These are phyloP conservation scores for Limulus polyphemus DNA, from an alignment of 2,888 invertebrate species.

Conservation along the genomic window DNA sequence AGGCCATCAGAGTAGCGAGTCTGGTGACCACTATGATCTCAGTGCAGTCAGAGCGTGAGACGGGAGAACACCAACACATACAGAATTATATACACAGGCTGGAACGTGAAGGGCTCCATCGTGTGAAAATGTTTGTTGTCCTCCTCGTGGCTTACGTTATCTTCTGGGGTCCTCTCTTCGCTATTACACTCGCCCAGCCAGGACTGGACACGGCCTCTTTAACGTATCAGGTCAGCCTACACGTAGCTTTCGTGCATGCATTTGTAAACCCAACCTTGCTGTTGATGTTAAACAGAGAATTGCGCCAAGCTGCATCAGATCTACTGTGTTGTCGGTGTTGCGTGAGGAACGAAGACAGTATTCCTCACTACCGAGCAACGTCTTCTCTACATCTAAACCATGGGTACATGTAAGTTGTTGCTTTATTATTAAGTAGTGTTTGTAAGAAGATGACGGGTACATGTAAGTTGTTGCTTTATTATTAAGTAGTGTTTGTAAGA, in stretches of 20 bases:
- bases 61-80: constrained; percentile 33
- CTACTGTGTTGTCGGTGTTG: constrained; percentile 11
- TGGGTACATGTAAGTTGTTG: too few relatives aligned
- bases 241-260: constrained; percentile 75
- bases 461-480: too few relatives aligned
- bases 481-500: too few relatives aligned
- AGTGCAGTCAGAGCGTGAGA: constrained; percentile 39
- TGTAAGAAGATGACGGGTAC: too few relatives aligned
- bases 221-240: constrained; percentile 63
- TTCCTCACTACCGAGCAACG: too few relatives aligned
- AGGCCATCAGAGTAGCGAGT: constrained; percentile 67
- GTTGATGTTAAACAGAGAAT: constrained; percentile 42
- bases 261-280: constrained; percentile 70
- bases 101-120: constrained; percentile 64
- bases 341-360: not conserved
- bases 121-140: constrained; percentile 72
- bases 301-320: constrained; percentile 16
- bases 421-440: too few relatives aligned
- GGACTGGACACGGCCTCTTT: constrained; percentile 8
- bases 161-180: constrained; percentile 82
- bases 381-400: too few relatives aligned
- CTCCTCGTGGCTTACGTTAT: constrained; percentile 70
- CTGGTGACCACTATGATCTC: constrained; percentile 70
- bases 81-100: constrained; percentile 62
- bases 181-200: constrained; percentile 53